Percentiles rank a stretch among this genome's conserved stretches.
Evolutionary conservation across 2,888 invertebrate species (phyloP).

Genomic region (Molorchus minor): DNA sequence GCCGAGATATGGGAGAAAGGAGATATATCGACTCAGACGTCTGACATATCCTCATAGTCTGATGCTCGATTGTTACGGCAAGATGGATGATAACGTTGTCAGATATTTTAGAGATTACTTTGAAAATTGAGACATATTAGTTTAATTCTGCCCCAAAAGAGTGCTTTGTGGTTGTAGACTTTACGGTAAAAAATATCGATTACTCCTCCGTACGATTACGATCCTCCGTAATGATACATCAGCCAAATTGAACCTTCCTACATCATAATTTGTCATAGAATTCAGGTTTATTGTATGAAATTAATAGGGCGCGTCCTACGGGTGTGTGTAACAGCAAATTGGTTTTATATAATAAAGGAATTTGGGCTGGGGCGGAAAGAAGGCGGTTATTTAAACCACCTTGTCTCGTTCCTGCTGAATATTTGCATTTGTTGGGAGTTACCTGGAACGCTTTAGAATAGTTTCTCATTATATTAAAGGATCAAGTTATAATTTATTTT

Average conservation of each 20-base stretch:
- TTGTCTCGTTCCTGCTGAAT: constrained; percentile 8
- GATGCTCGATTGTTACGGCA: constrained; percentile 43
- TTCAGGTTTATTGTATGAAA: constrained; percentile 12
- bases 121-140: constrained; percentile 40
- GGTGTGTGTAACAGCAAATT: constrained; percentile 2
- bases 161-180: constrained; percentile 26
- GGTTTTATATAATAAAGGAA: constrained; percentile 7
- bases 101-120: constrained; percentile 35
- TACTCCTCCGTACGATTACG: constrained; percentile 33
- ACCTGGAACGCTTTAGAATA: too few species aligned
- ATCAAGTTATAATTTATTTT: too few species aligned
- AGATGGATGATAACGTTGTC: constrained; percentile 43
- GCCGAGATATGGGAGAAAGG: constrained; percentile 26
- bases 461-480: too few species aligned
- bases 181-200: constrained; percentile 32
- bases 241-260: constrained; percentile 29
- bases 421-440: too few species aligned
- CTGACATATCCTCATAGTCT: constrained; percentile 44
- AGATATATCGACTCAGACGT: constrained; percentile 36
- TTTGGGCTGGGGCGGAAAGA: background rate
- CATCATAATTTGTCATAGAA: constrained; percentile 26
- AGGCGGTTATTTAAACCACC: constrained; percentile 9
- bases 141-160: constrained; percentile 33
- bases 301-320: constrained; percentile 15
- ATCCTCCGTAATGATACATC: constrained; percentile 37